phyloP scores from a whole-genome alignment of 2,888 invertebrate genomes.

The Drosophila algonquin region DNA sequence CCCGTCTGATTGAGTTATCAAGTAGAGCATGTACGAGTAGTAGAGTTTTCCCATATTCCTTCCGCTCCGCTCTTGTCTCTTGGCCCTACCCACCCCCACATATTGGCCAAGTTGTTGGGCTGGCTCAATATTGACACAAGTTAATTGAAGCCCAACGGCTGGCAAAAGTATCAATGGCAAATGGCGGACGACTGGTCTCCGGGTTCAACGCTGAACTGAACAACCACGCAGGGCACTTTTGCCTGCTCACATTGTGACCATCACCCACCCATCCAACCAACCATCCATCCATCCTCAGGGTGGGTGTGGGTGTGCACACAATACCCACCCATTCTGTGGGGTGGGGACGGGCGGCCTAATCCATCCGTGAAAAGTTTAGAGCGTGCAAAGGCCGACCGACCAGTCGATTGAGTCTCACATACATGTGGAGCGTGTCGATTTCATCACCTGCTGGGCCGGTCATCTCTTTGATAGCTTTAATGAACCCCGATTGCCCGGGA shows the following conservation, averaged over 20 bases:
- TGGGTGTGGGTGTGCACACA: slow-evolving; percentile 1
- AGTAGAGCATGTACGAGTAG: slow-evolving; percentile 11
- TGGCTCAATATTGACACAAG: slow-evolving; percentile 77
- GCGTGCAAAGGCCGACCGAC: not conserved
- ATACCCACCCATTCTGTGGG: not conserved
- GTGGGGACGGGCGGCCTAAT: not conserved
- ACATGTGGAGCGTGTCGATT: slow-evolving; percentile 24
- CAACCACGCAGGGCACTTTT: slow-evolving; percentile 50
- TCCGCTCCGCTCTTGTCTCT: not conserved
- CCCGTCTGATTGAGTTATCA: slow-evolving; percentile 47
- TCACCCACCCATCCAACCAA: no score
- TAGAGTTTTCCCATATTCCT: not conserved
- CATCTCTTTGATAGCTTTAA: slow-evolving; percentile 46
- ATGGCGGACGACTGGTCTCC: slow-evolving; percentile 35
- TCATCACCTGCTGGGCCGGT: slow-evolving; percentile 68
- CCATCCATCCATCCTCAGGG: not conserved
- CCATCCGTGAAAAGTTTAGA: slow-evolving; percentile 44
- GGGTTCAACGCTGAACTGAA: slow-evolving; percentile 72
- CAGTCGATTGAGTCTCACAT: slow-evolving; percentile 8
- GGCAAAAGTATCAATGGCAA: slow-evolving; percentile 61
- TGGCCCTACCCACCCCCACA: slow-evolving; percentile 2
- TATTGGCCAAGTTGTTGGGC: slow-evolving; percentile 43
- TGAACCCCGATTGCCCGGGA: slow-evolving; percentile 28
- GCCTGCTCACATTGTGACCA: slow-evolving; percentile 37
- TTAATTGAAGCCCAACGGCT: slow-evolving; percentile 74